Evolutionary conservation across 2,888 invertebrate genomes (phyloP), one percentile per base, ranked within the genome.

Genomic region (Norana najaformis): DNA sequence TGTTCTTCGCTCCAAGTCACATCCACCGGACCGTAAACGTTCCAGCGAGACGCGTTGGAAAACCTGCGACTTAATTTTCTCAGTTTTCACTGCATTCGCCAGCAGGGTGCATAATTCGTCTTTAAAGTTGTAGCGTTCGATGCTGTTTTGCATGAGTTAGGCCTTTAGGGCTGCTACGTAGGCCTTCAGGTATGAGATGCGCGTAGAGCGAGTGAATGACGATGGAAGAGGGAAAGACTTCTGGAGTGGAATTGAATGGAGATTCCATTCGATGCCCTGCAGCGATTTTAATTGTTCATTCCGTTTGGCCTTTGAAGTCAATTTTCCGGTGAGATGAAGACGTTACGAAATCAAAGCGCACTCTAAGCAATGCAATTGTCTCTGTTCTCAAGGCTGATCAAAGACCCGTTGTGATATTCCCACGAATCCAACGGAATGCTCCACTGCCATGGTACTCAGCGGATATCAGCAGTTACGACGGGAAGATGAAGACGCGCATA

Each of bases 221-320:
- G 16, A 16, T 1, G 69, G 8, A 69, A 16, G 16, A 23, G 53
- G 53, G 53, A 30, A 11, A 23, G n/a, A 69, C 5, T 8, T 47
- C 47, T 47, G 47, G 8, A 47, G 23, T 4, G 23, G 47, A 23
- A 47, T 11, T 47, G 47, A 69, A n/a, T n/a, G 69, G n/a, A 13
- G 69, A 8, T n/a, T 69, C 30, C n/a, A n/a, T 69, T 69, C 69
- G n/a, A 69, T n/a, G n/a, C 69, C 69, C 69, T 69, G 69, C n/a
- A 69, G 69, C 69, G 69, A 69, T 69, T 69, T n/a, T 69, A 69
- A 69, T 69, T 69, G 69, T 69, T 69, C 69, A 69, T 69, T 69
- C 69, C 69, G 69, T 69, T 69, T 69, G 30, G 69, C 69, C 69
- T 69, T 69, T 69, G 69, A 69, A 69, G 69, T 69, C 69, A 30